Percentiles rank a stretch among this genome's conserved stretches.
phyloP scores from a whole-genome alignment of 2,113 vertebrate species.

The Cisticola juncidis region DNA sequence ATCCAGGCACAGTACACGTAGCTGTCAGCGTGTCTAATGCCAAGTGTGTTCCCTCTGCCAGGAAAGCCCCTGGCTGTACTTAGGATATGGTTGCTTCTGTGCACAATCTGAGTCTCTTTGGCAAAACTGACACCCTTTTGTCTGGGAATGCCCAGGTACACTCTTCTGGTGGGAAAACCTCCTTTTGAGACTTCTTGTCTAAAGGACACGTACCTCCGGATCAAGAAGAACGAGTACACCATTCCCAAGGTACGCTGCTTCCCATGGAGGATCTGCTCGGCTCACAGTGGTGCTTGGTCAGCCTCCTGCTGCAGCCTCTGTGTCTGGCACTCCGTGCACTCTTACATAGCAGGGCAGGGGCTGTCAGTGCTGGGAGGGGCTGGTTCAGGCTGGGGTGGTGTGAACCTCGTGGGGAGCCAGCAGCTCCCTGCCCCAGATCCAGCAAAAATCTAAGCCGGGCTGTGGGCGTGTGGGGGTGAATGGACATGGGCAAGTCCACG shows the following conservation, averaged over 20 bases:
- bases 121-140: not conserved
- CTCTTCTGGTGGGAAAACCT: constrained; percentile 93
- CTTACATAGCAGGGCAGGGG: fast-evolving
- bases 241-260: constrained; percentile 85
- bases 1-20: fast-evolving
- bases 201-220: constrained; percentile 94
- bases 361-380: not conserved
- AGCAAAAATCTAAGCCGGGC: not conserved
- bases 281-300: not conserved
- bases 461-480: fast-evolving
- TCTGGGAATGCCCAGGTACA: constrained; percentile 81
- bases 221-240: constrained; percentile 94
- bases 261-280: fast-evolving
- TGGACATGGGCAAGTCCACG: fast-evolving
- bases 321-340: fast-evolving
- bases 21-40: not conserved
- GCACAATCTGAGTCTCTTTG: not conserved
- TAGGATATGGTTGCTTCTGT: fast-evolving
- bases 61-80: not conserved
- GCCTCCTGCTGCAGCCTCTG: not conserved
- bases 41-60: not conserved
- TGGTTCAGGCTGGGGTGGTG: not conserved
- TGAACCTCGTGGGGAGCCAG: not conserved
- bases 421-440: not conserved
- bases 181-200: constrained; percentile 96